A percentile compares a stretch with the other conserved stretches of the same genome.
phyloP scores from a whole-genome alignment of 53 echinoderm and acorn worm genomes.

The Stichopus horrens region DNA sequence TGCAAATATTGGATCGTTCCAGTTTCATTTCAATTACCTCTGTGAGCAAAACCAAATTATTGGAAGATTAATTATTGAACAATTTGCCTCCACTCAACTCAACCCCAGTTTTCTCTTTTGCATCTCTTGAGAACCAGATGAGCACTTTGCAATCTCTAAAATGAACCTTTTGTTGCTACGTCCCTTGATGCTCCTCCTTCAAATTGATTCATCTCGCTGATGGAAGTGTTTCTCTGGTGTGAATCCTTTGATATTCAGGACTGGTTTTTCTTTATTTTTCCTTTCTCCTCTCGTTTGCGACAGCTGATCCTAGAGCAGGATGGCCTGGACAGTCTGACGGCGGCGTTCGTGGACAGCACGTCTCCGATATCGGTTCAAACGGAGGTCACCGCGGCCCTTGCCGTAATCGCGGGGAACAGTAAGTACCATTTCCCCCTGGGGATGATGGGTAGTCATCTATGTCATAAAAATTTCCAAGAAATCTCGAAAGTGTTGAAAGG shows the following conservation, averaged over 20 bases:
- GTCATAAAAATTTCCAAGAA: too few relatives aligned
- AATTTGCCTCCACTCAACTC: too few relatives aligned
- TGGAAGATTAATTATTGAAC: too few relatives aligned
- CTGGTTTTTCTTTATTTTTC: not conserved
- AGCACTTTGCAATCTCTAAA: not conserved
- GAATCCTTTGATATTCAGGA: too few relatives aligned
- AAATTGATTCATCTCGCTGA: too few relatives aligned
- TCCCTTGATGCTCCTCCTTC: not conserved
- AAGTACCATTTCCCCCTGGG: constrained; percentile 32
- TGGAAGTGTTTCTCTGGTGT: too few relatives aligned
- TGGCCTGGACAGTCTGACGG: constrained; percentile 73
- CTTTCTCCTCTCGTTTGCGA: not conserved
- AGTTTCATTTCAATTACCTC: too few relatives aligned
- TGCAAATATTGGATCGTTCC: too few relatives aligned
- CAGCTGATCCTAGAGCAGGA: constrained; percentile 77
- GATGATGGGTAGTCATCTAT: too few relatives aligned
- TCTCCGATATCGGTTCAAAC: constrained; percentile 80
- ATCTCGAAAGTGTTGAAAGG: too few relatives aligned
- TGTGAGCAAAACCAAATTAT: too few relatives aligned
- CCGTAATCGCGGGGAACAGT: constrained; percentile 88
- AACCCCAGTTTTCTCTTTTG: too few relatives aligned
- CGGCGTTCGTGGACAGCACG: constrained; percentile 72
- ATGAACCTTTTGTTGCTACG: not conserved
- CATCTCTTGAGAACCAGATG: not conserved
- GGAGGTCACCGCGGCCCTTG: constrained; percentile 90